These are phyloP conservation scores for Natator depressus DNA, from an alignment of 2,113 vertebrate species.

Conservation along the genomic window DNA sequence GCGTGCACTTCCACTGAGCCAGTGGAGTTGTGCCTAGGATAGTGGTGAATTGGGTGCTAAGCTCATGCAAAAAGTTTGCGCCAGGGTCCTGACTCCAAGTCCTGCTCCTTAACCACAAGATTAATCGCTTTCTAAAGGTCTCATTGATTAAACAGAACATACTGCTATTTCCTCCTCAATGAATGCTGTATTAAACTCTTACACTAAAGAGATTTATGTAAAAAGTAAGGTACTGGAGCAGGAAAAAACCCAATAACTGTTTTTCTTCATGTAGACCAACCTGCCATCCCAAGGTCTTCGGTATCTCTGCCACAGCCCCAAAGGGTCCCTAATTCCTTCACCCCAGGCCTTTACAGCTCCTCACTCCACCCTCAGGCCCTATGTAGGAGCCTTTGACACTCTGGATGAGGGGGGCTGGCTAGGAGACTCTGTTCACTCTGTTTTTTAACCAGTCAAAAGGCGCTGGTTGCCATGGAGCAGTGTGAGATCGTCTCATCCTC, in stretches of 20 bases:
- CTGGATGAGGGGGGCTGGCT: background rate
- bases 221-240: background rate
- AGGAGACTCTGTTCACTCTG: background rate
- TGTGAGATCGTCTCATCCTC: fast-evolving
- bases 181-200: background rate
- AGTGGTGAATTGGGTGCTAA: background rate
- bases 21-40: background rate
- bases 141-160: background rate
- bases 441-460: background rate
- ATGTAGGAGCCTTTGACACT: background rate
- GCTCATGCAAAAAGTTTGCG: background rate
- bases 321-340: background rate
- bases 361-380: background rate
- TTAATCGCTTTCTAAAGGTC: background rate
- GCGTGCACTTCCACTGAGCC: background rate
- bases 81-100: background rate
- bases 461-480: background rate
- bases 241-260: background rate
- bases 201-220: background rate
- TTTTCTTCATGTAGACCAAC: background rate
- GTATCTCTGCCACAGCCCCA: background rate
- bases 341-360: background rate
- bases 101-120: background rate
- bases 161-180: background rate
- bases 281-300: background rate